Evolutionary conservation across 2,113 vertebrate species (phyloP), one percentile per base, ranked within the genome.

Genomic region (Xenopus laevis): DNA sequence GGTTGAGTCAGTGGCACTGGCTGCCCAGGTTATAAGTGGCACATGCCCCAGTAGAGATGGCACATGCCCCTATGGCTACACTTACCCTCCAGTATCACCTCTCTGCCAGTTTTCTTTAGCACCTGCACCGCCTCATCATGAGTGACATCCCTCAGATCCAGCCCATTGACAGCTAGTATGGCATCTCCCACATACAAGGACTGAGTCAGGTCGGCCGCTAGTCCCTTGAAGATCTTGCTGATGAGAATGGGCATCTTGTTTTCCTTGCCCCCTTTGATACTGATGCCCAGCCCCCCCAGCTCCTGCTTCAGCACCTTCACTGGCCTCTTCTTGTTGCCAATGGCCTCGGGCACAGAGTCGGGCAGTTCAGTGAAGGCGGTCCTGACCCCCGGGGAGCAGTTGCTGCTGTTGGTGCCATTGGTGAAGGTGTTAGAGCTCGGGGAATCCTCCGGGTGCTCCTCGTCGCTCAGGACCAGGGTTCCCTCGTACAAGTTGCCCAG

Each of bases 161-260:
- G 85, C 4, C 91, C 91, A 81, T 98, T 97, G 82, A 98, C 97
- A 0, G 95, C 92, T 82, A 99, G 91, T 83, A 98, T 97, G 77
- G 97, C 97, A 84, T 99, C 97, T 12, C 97, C 96, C 53, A 99
- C 97, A 61, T 96, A 98, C 30, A 99, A 92, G n/a, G 94, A 92
- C 79, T 98, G 94, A 27, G 96, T 98, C 88, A 93, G 95, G 76
- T 98, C 96, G 0, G 97, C 96, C 10, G 96, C 96, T 53, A 99
- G 91, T 65, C 95, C 95, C 82, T 94, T 94, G 84, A 99, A 99
- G 79, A 98, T 99, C 89, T 98, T 98, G 82, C 95, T 98, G 79
- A 99, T 96, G 68, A 99, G 95, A 79, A 99, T 98, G 62, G 96
- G 97, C 97, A 99, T 99, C 84, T 96, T 97, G 79, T 99, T 99